Conservation (phyloP, 92 coral and sea anemone species). For the Porites lobata region DNA sequence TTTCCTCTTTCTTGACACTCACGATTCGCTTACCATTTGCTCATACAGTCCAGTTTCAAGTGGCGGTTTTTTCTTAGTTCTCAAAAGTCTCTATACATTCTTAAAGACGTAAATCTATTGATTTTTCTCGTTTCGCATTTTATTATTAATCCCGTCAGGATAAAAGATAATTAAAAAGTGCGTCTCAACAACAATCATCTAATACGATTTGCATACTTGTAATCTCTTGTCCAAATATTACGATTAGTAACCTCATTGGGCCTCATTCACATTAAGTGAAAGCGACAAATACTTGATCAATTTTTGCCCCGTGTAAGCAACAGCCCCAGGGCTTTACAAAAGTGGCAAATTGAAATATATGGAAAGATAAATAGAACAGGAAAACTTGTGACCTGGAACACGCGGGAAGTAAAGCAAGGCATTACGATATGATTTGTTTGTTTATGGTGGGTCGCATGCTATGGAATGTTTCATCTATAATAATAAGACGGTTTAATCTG, state of each 20-base stretch:
- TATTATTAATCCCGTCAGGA: no score
- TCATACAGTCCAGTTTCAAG: no score
- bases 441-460: background rate
- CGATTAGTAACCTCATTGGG: background rate
- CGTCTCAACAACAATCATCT: background rate
- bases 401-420: background rate
- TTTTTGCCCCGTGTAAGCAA: background rate
- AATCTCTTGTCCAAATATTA: background rate
- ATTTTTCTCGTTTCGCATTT: background rate
- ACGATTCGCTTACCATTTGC: no score
- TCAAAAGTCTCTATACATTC: background rate
- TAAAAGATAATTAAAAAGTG: background rate
- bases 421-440: background rate
- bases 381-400: background rate
- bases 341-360: background rate
- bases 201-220: slow-evolving; percentile 1
- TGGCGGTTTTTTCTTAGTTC: background rate
- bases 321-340: background rate
- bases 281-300: background rate
- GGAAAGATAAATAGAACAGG: background rate
- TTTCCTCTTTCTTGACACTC: no score
- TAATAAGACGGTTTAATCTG: background rate
- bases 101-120: background rate
- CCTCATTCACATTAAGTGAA: background rate
- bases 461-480: background rate